Conservation (phyloP, 2,797 vertebrate genomes). For the Brachyalestes nurse region DNA sequence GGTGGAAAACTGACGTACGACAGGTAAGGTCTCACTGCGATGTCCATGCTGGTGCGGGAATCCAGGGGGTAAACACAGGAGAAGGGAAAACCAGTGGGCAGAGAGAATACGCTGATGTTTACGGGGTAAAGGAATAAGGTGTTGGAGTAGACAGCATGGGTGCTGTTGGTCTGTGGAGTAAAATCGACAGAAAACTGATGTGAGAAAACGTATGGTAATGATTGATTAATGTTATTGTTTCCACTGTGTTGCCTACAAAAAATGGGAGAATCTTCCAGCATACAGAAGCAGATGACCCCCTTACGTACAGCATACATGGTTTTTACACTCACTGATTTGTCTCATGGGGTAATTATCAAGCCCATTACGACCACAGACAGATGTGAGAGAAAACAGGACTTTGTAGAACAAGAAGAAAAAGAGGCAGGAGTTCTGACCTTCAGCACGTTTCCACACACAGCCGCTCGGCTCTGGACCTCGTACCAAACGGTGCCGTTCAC, state of each 20-base stretch:
- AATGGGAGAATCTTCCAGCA: neutral
- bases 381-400: neutral
- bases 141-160: constrained; percentile 71
- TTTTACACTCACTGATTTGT: neutral
- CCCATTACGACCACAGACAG: neutral
- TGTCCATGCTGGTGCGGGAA: constrained; percentile 69
- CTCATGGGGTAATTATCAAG: neutral
- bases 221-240: neutral
- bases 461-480: constrained; percentile 52
- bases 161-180: constrained; percentile 67
- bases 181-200: neutral
- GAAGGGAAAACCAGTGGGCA: constrained; percentile 75
- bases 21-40: constrained; percentile 68
- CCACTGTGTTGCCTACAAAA: neutral
- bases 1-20: constrained; percentile 58
- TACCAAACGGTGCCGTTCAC: constrained; percentile 63
- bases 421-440: constrained; percentile 56
- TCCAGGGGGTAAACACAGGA: constrained; percentile 75
- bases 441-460: constrained; percentile 67
- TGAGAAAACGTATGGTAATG: neutral
- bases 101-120: constrained; percentile 62
- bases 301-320: neutral
- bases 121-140: constrained; percentile 66
- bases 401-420: neutral
- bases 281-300: neutral